These are phyloP conservation scores for Capitulum mitella DNA, from an alignment of 2,888 invertebrate species.

Conservation along the genomic window DNA sequence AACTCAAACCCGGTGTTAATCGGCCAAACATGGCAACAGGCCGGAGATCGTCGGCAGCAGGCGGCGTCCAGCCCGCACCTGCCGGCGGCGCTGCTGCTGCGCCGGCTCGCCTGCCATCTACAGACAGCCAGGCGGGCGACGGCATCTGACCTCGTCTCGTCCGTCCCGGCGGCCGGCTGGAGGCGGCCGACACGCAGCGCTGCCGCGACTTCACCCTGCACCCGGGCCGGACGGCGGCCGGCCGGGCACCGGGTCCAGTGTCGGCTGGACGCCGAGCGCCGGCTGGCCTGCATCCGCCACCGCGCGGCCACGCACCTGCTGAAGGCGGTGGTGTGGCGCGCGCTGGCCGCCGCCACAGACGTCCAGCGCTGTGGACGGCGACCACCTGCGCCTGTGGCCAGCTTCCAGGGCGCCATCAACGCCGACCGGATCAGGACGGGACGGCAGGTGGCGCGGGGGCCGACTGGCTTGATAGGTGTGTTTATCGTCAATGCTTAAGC, in stretches of 20 bases:
- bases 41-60: neutral
- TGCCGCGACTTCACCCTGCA: conserved; percentile 31
- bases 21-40: no score
- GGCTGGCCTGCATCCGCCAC: conserved; percentile 61
- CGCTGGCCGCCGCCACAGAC: conserved; percentile 60
- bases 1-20: no score
- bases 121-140: conserved; percentile 67
- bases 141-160: conserved; percentile 55
- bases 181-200: neutral
- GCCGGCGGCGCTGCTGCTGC: conserved; percentile 18
- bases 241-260: conserved; percentile 26
- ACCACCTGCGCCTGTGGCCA: conserved; percentile 58
- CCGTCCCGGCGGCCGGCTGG: conserved; percentile 44
- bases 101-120: conserved; percentile 40
- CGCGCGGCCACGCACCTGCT: conserved; percentile 73
- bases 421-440: conserved; percentile 38
- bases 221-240: conserved; percentile 27
- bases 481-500: neutral
- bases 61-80: neutral
- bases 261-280: conserved; percentile 52
- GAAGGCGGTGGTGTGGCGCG: conserved; percentile 59
- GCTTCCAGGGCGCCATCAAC: conserved; percentile 60
- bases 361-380: conserved; percentile 58
- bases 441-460: no score
- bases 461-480: no score